Evolutionary conservation across 2,113 vertebrate genomes (phyloP).

Genomic region (Trachemys scripta): DNA sequence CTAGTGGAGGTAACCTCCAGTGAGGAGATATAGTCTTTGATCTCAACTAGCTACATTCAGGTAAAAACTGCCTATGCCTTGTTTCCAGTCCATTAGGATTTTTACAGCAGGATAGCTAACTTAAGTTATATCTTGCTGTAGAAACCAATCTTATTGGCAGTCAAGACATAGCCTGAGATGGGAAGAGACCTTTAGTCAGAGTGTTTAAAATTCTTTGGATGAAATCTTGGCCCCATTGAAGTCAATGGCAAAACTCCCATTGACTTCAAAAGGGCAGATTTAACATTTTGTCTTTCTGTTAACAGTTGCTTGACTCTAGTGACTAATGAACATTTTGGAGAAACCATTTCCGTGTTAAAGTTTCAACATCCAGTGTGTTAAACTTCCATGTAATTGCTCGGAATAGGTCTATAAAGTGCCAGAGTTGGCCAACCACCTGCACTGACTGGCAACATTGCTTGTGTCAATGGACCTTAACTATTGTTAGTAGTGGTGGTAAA

Average conservation of each 20-base stretch:
- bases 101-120: rapidly evolving
- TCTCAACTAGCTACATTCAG: rapidly evolving
- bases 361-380: neutral
- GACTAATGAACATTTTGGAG: neutral
- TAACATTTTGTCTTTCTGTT: rapidly evolving
- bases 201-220: neutral
- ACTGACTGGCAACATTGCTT: neutral
- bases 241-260: neutral
- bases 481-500: neutral
- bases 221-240: rapidly evolving
- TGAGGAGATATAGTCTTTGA: rapidly evolving
- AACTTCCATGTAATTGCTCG: neutral
- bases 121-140: neutral
- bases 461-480: neutral
- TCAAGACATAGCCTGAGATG: neutral
- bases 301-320: neutral
- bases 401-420: neutral
- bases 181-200: rapidly evolving
- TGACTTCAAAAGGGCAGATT: rapidly evolving
- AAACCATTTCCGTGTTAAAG: neutral
- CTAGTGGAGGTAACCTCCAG: neutral
- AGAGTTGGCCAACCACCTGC: neutral
- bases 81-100: neutral
- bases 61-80: neutral
- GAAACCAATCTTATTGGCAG: neutral